phyloP scores from a whole-genome alignment of 2,888 invertebrate species.

The Nemoura dubitans region DNA sequence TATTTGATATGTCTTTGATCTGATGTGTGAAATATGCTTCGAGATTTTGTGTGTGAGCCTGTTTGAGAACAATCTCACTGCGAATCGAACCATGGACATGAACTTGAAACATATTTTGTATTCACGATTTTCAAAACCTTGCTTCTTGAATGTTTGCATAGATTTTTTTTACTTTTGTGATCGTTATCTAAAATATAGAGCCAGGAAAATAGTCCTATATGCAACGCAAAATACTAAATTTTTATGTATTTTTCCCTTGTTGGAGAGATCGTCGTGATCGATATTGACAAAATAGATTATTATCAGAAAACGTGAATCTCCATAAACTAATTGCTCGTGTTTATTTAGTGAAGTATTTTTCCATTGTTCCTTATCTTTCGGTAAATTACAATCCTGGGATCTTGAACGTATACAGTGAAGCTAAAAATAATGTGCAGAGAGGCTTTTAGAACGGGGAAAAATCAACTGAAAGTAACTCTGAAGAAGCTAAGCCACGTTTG shows the following conservation, averaged over 20 bases:
- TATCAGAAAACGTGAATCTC: slow-evolving; percentile 35
- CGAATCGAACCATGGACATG: not conserved
- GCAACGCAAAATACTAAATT: slow-evolving; percentile 8
- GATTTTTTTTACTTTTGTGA: not conserved
- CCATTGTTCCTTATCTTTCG: slow-evolving; percentile 28
- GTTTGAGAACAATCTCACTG: not conserved
- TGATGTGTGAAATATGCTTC: not conserved
- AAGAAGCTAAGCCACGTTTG: not conserved
- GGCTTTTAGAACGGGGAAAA: not conserved
- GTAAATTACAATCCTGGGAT: slow-evolving; percentile 23
- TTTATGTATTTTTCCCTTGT: slow-evolving; percentile 22
- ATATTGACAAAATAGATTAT: slow-evolving; percentile 41
- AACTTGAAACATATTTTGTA: not conserved
- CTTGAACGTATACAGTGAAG: slow-evolving; percentile 3
- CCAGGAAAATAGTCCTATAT: not conserved
- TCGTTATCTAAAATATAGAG: slow-evolving; percentile 1
- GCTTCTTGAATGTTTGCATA: not conserved
- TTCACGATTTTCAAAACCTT: slow-evolving; percentile 3
- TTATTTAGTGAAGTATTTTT: slow-evolving; percentile 25
- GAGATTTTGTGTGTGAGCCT: not conserved
- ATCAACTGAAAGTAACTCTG: not conserved
- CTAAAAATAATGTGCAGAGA: not conserved
- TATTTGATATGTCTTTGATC: slow-evolving; percentile 18
- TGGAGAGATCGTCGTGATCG: slow-evolving; percentile 34
- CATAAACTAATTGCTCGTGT: slow-evolving; percentile 25